Evolutionary conservation across 2,797 vertebrate genomes (phyloP).

Genomic region (Sebastes matsubarae): DNA sequence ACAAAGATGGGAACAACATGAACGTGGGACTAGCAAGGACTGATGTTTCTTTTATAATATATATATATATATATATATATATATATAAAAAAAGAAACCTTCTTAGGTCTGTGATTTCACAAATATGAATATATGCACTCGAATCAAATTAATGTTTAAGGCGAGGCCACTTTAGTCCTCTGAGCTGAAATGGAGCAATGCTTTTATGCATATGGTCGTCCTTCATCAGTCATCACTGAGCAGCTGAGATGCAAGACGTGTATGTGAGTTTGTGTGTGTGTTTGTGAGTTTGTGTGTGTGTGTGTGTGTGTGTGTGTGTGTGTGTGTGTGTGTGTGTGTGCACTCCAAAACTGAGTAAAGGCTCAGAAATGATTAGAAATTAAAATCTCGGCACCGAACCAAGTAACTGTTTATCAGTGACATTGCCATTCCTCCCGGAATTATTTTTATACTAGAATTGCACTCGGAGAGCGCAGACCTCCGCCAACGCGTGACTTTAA

Average conservation of each 20-base stretch:
- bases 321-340: not conserved
- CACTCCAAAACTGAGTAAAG: not conserved
- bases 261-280: not conserved
- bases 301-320: not conserved
- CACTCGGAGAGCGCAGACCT: too few species aligned
- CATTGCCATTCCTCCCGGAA: not conserved
- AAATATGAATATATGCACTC: not conserved
- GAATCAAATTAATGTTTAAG: not conserved
- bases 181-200: not conserved
- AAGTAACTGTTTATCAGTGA: not conserved
- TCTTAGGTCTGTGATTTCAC: not conserved
- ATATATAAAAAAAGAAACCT: not conserved
- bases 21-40: not conserved
- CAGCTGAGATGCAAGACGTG: not conserved
- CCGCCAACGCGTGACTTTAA: too few species aligned
- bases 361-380: slow-evolving; percentile 5
- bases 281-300: not conserved
- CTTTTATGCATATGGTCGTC: not conserved
- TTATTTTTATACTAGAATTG: not conserved
- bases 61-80: too few species aligned
- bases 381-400: slow-evolving; percentile 2
- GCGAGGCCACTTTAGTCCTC: not conserved
- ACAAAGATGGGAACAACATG: not conserved
- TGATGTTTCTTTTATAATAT: not conserved
- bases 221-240: slow-evolving; percentile 8